Conservation (phyloP, 2,888 invertebrate genomes). For the Calephelis perditalis region DNA sequence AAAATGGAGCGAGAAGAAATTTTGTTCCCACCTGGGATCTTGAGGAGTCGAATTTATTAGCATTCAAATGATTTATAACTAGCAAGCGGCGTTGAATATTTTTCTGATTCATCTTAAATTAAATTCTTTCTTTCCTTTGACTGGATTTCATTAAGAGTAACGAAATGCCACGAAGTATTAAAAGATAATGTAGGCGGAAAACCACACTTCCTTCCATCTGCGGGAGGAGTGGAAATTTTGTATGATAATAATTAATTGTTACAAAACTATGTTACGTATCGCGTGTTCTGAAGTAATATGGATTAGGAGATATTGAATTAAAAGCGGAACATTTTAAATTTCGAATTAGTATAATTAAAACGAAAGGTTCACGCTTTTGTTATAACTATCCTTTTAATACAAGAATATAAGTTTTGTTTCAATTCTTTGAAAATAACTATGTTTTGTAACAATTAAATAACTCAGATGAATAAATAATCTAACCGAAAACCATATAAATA, state of each 20-base stretch:
- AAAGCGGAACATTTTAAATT: too few species aligned
- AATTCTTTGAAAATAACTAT: too few species aligned
- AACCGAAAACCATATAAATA: too few species aligned
- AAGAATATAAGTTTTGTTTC: too few species aligned
- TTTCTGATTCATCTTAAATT: slow-evolving; percentile 76
- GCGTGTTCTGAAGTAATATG: too few species aligned
- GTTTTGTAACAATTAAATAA: too few species aligned
- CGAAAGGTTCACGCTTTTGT: too few species aligned
- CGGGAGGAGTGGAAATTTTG: background rate
- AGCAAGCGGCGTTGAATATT: slow-evolving; percentile 75
- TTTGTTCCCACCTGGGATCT: slow-evolving; percentile 68
- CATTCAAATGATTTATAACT: slow-evolving; percentile 79
- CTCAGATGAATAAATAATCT: too few species aligned
- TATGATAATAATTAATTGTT: background rate
- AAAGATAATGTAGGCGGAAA: slow-evolving; percentile 38
- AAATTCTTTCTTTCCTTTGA: slow-evolving; percentile 77
- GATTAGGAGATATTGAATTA: too few species aligned
- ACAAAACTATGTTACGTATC: too few species aligned
- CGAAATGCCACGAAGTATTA: slow-evolving; percentile 66
- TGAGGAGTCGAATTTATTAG: slow-evolving; percentile 74
- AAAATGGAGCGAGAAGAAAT: slow-evolving; percentile 69
- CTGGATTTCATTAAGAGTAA: slow-evolving; percentile 74
- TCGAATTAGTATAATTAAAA: too few species aligned
- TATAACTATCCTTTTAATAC: too few species aligned
- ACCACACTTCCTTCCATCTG: background rate